Evolutionary conservation across 2,797 vertebrate genomes (phyloP).

Genomic region (Channallabes apus): DNA sequence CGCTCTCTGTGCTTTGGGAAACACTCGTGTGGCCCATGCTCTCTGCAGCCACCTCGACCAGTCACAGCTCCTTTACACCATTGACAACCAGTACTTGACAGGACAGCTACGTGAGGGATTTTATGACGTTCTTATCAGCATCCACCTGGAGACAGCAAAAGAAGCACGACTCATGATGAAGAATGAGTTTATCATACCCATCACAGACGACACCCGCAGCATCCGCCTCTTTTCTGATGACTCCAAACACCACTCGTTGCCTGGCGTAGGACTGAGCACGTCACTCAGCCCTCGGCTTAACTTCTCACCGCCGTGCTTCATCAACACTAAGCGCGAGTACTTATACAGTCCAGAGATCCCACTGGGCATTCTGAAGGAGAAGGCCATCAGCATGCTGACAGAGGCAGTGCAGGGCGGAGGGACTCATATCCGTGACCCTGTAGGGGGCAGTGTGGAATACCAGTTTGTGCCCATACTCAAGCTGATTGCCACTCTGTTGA

Average conservation of each 20-base stretch:
- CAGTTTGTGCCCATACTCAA: slow-evolving; percentile 98
- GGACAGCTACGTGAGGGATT: slow-evolving; percentile 93
- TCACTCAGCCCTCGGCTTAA: slow-evolving; percentile 87
- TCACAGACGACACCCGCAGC: slow-evolving; percentile 88
- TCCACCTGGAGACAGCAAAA: slow-evolving; percentile 91
- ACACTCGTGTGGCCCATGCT: slow-evolving; percentile 91
- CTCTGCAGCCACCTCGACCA: slow-evolving; percentile 96
- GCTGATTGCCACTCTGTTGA: slow-evolving; percentile 87
- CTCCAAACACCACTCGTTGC: slow-evolving; percentile 86
- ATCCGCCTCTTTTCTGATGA: slow-evolving; percentile 88
- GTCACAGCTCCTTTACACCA: slow-evolving; percentile 91
- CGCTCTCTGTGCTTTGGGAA: slow-evolving; percentile 93
- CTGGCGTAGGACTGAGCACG: slow-evolving; percentile 89
- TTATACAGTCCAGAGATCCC: slow-evolving; percentile 90
- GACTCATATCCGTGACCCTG: slow-evolving; percentile 89
- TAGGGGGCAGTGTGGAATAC: slow-evolving; percentile 89
- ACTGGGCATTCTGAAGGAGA: slow-evolving; percentile 86
- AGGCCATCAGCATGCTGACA: slow-evolving; percentile 92
- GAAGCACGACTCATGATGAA: slow-evolving; percentile 98
- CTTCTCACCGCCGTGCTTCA: slow-evolving; percentile 85
- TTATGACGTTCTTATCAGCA: slow-evolving; percentile 93
- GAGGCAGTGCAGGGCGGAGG: slow-evolving; percentile 93
- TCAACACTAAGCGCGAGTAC: slow-evolving; percentile 78
- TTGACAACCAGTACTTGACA: slow-evolving; percentile 93
- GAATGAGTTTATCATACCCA: slow-evolving; percentile 97